phyloP scores from a whole-genome alignment of 2,797 vertebrate genomes.

The Hypotaenidia okinawae region DNA sequence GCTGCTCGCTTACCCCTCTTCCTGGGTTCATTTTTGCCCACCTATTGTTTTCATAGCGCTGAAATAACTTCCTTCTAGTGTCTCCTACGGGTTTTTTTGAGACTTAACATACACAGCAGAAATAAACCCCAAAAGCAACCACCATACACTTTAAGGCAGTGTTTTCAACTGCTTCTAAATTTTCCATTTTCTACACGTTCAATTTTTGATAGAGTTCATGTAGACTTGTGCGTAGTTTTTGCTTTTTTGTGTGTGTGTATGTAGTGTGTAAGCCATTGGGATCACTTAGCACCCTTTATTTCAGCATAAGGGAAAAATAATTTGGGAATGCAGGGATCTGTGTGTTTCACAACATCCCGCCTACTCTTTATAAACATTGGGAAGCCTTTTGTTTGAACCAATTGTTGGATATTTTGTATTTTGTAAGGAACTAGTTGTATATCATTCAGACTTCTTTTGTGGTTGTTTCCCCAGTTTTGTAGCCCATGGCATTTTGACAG shows the following conservation, averaged over 20 bases:
- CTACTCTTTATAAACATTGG: background rate
- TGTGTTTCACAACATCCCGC: background rate
- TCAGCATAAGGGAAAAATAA: background rate
- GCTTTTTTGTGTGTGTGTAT: background rate
- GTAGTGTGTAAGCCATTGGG: background rate
- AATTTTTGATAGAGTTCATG: background rate
- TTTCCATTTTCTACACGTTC: background rate
- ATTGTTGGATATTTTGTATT: background rate
- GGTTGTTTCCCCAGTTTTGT: background rate
- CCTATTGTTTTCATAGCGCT: background rate
- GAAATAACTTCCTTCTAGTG: background rate
- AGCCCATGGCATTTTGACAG: background rate
- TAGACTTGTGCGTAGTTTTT: background rate
- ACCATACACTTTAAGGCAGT: background rate
- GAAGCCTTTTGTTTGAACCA: background rate
- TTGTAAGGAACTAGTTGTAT: background rate
- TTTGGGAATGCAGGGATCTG: background rate
- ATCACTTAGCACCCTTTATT: background rate
- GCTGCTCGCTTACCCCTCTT: background rate
- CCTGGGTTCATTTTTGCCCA: background rate
- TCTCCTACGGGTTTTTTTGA: fast-evolving
- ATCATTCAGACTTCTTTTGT: background rate
- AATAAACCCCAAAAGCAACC: background rate
- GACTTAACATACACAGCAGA: background rate
- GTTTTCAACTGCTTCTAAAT: background rate